Evolutionary conservation across 2,797 vertebrate species (phyloP).

Genomic region (Anguilla anguilla): DNA sequence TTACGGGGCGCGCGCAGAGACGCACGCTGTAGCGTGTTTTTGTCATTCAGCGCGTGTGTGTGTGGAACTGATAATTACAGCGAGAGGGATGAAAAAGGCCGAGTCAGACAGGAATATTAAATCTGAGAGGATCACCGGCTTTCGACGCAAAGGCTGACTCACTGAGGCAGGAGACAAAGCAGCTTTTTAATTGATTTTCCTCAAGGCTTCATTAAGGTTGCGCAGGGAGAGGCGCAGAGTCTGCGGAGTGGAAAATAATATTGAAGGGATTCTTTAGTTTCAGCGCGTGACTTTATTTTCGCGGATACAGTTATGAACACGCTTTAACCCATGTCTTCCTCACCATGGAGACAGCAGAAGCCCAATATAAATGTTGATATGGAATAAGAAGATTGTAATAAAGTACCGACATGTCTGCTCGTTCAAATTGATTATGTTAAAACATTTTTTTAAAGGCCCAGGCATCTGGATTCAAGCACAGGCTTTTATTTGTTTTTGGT

Average conservation of each 20-base stretch:
- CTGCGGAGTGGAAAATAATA: slow-evolving; percentile 7
- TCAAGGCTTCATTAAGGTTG: slow-evolving; percentile 24
- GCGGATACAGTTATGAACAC: not conserved
- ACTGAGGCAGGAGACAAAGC: slow-evolving; percentile 10
- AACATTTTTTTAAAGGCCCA: not conserved
- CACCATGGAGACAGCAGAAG: not conserved
- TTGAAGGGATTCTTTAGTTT: slow-evolving; percentile 24
- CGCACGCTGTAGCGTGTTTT: slow-evolving; percentile 23
- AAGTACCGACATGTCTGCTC: not conserved
- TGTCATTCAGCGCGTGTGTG: slow-evolving; percentile 30
- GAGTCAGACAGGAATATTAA: slow-evolving; percentile 42
- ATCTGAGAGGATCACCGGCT: not conserved
- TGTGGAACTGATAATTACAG: slow-evolving; percentile 26
- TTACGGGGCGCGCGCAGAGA: slow-evolving; percentile 43
- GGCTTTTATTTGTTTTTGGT: too few relatives aligned
- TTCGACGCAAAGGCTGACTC: not conserved
- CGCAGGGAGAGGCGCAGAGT: slow-evolving; percentile 8
- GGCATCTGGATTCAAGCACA: too few relatives aligned
- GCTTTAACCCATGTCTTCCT: not conserved
- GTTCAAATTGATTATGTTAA: not conserved
- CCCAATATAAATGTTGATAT: not conserved
- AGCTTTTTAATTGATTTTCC: slow-evolving; percentile 35
- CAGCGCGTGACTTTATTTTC: not conserved
- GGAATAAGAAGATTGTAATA: not conserved
- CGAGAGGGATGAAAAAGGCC: slow-evolving; percentile 53